These are phyloP conservation scores for Bombus soroeensis DNA, from an alignment of 1,140 invertebrate genomes.

Conservation along the genomic window DNA sequence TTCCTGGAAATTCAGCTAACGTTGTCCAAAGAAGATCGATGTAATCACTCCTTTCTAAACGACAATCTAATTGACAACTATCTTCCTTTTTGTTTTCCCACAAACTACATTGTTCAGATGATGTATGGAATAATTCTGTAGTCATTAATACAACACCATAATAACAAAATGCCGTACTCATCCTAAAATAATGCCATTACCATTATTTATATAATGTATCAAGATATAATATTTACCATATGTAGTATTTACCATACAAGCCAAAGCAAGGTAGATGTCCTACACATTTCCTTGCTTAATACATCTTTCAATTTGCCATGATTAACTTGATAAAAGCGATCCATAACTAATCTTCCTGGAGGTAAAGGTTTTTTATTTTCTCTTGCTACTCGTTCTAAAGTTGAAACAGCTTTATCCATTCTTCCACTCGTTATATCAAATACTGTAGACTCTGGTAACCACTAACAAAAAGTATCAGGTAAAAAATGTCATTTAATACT, in stretches of 20 bases:
- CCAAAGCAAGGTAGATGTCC: slow-evolving; percentile 95
- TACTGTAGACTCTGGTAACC: slow-evolving; percentile 96
- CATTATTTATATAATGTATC: background rate
- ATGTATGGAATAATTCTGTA: slow-evolving; percentile 94
- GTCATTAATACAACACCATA: slow-evolving; percentile 98
- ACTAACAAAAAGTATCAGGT: slow-evolving; percentile 84
- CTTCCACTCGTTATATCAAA: slow-evolving; percentile 94
- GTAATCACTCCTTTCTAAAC: slow-evolving; percentile 93
- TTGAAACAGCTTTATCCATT: slow-evolving; percentile 92
- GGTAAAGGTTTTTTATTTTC: slow-evolving; percentile 96
- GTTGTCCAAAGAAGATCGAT: slow-evolving; percentile 97
- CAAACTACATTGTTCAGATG: slow-evolving; percentile 81
- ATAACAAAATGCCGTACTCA: slow-evolving; percentile 97
- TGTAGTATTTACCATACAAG: slow-evolving; percentile 91
- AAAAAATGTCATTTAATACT: background rate
- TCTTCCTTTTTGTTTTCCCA: slow-evolving; percentile 70
- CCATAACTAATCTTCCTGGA: slow-evolving; percentile 92
- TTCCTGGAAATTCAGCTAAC: slow-evolving; percentile 96
- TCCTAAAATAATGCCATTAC: slow-evolving; percentile 84
- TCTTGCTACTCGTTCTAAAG: slow-evolving; percentile 91
- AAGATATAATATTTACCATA: background rate
- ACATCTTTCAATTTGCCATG: slow-evolving; percentile 91
- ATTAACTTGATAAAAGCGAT: slow-evolving; percentile 84
- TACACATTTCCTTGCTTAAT: slow-evolving; percentile 90
- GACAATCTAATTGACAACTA: slow-evolving; percentile 86